phyloP scores from a whole-genome alignment of 2,888 invertebrate genomes.

The Pseudoips prasinana region DNA sequence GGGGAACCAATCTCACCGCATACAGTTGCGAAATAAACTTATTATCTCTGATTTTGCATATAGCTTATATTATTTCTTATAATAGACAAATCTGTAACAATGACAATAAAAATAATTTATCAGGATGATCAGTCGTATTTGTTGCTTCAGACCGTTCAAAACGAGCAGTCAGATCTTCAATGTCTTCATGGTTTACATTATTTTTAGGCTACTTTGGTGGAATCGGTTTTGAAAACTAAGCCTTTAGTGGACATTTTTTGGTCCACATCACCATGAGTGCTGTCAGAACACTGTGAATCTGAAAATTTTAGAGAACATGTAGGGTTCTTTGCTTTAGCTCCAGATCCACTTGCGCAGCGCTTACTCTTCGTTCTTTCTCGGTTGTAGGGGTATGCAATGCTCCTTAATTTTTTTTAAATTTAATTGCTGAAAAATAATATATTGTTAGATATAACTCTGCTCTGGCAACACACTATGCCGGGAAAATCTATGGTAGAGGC shows the following conservation, averaged over 20 bases:
- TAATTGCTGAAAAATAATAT: too few relatives aligned
- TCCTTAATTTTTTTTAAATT: not conserved
- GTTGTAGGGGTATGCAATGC: constrained; percentile 5
- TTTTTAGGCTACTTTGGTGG: constrained; percentile 5
- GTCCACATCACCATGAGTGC: constrained; percentile 4
- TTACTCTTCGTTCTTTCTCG: constrained; percentile 1
- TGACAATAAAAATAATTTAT: constrained; percentile 9
- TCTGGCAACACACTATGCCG: too few relatives aligned
- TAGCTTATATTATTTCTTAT: too few relatives aligned
- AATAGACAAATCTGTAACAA: constrained; percentile 1
- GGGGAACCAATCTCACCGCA: too few relatives aligned
- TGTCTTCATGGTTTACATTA: not conserved
- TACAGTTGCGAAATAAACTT: too few relatives aligned
- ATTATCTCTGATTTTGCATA: too few relatives aligned
- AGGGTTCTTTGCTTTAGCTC: constrained; percentile 7
- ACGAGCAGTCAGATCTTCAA: constrained; percentile 4
- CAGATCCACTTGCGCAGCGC: constrained; percentile 3
- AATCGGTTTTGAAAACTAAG: constrained; percentile 6
- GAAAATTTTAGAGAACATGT: constrained; percentile 10
- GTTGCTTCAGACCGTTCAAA: constrained; percentile 1
- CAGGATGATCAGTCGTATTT: constrained; percentile 4
- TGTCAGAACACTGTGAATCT: constrained; percentile 3
- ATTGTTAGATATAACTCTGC: too few relatives aligned
- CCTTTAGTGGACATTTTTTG: constrained; percentile 1
- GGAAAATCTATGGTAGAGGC: too few relatives aligned